phyloP scores from a whole-genome alignment of 2,888 invertebrate species.

The Ichneumon xanthorius region DNA sequence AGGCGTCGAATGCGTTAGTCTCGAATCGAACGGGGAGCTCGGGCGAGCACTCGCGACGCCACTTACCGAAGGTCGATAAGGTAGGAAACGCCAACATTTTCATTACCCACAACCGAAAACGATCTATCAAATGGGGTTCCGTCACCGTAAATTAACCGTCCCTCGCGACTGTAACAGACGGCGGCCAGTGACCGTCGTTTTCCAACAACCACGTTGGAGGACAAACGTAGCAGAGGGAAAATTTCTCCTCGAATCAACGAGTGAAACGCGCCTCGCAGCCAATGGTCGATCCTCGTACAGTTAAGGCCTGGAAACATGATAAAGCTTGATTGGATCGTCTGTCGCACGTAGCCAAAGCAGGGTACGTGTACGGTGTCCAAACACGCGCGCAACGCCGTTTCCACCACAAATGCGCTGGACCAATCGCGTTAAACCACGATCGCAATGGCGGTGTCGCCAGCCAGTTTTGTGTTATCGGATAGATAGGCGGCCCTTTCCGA shows the following conservation, averaged over 20 bases:
- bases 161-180: not conserved
- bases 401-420: conserved; percentile 80
- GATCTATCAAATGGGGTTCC: not conserved
- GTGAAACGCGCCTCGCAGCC: not conserved
- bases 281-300: too few relatives aligned
- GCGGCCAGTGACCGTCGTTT: not conserved
- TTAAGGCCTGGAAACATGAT: too few relatives aligned
- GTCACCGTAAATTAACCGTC: not conserved
- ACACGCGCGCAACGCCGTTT: not conserved
- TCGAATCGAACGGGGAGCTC: too few relatives aligned
- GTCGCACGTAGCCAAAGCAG: not conserved
- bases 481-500: conserved; percentile 73
- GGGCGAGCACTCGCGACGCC: not conserved
- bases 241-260: not conserved
- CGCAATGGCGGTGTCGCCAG: conserved; percentile 82
- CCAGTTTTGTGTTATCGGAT: conserved; percentile 79
- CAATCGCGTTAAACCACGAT: conserved; percentile 86
- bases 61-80: not conserved
- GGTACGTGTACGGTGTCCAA: not conserved
- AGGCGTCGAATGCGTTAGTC: not conserved
- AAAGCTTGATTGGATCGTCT: too few relatives aligned
- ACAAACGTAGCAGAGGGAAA: too few relatives aligned
- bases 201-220: too few relatives aligned
- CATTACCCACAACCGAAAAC: not conserved
- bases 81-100: not conserved